Evolutionary conservation across 2,797 vertebrate species (phyloP).

Genomic region (Lepus townsendii): DNA sequence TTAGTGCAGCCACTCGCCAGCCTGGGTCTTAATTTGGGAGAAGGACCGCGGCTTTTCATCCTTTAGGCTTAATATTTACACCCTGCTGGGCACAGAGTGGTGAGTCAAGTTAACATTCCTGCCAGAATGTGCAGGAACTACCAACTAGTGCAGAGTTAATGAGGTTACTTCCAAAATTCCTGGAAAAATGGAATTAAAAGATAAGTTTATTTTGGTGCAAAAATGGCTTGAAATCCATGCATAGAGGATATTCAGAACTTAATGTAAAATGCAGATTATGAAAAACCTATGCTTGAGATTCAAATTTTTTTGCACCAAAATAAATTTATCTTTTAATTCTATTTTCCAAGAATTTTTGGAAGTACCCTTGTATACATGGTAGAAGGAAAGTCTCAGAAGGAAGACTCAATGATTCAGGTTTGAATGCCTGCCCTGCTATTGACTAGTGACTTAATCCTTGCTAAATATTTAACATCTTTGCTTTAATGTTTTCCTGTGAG

Average conservation of each 20-base stretch:
- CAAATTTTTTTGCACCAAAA: too few species aligned
- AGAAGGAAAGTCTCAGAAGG: neutral
- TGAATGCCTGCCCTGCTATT: slow-evolving; percentile 13
- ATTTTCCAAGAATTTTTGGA: too few species aligned
- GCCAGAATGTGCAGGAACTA: slow-evolving; percentile 7
- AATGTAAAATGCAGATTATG: too few species aligned
- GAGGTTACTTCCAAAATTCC: too few species aligned
- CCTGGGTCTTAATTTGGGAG: neutral
- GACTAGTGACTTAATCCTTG: slow-evolving; percentile 60
- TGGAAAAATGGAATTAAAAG: too few species aligned
- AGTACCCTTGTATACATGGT: neutral
- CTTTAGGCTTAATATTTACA: neutral
- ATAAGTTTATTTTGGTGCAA: too few species aligned
- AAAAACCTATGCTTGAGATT: too few species aligned
- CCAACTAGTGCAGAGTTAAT: neutral
- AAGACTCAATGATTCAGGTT: neutral
- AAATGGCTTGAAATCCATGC: too few species aligned
- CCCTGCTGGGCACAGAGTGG: neutral
- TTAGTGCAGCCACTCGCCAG: neutral
- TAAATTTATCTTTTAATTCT: too few species aligned
- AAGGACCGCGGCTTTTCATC: neutral
- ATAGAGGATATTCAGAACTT: too few species aligned
- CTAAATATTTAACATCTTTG: slow-evolving; percentile 49
- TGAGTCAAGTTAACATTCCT: neutral
- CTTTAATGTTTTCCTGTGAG: slow-evolving; percentile 52